A percentile compares a stretch with the other conserved stretches of the same genome.
phyloP scores from a whole-genome alignment of 2,888 invertebrate genomes.

The Yponomeuta plumbellus region DNA sequence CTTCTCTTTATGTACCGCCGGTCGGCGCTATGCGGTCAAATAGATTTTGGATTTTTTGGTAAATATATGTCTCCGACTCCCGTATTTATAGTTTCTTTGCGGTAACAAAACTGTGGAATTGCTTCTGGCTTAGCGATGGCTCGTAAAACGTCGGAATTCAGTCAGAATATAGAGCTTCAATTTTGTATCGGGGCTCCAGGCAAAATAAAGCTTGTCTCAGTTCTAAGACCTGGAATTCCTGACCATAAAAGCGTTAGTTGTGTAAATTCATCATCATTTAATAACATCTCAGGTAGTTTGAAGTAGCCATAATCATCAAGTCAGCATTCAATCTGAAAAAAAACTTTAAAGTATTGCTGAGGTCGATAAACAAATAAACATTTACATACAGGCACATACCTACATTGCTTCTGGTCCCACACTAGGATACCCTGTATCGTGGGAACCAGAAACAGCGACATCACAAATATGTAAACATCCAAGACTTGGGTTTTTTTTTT shows the following conservation, averaged over 20 bases:
- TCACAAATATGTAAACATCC: too few species aligned
- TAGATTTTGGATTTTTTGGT: slow-evolving; percentile 14
- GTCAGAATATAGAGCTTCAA: background rate
- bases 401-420: too few species aligned
- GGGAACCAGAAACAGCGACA: too few species aligned
- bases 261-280: too few species aligned
- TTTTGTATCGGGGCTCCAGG: background rate
- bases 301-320: too few species aligned
- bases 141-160: background rate
- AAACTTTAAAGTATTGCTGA: too few species aligned
- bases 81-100: slow-evolving; percentile 5
- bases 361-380: too few species aligned
- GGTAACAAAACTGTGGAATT: slow-evolving; percentile 10
- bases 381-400: too few species aligned
- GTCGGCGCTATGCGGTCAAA: slow-evolving; percentile 9
- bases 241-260: background rate
- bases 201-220: background rate
- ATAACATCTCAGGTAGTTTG: too few species aligned
- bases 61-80: slow-evolving; percentile 1
- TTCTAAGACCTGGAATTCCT: background rate
- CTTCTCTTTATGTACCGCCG: slow-evolving; percentile 16
- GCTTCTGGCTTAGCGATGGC: slow-evolving; percentile 5
- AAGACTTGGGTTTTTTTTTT: too few species aligned
- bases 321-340: too few species aligned
- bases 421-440: too few species aligned